Evolutionary conservation across 2,888 invertebrate species (phyloP).

Genomic region (Stenoptilia bipunctidactyla): DNA sequence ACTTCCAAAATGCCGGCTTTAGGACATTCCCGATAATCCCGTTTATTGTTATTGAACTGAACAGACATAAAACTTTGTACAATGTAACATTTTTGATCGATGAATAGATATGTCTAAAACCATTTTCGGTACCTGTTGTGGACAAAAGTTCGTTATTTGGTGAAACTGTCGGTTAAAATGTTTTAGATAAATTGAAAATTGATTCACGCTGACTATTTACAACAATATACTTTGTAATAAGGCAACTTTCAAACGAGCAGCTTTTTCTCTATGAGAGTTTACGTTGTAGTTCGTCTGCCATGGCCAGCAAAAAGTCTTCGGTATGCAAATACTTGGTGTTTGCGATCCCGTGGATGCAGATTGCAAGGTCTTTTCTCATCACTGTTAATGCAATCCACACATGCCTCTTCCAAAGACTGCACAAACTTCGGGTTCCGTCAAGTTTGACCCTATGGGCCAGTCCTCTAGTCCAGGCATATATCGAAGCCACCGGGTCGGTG

Average conservation of each 20-base stretch:
- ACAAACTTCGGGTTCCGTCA: constrained; percentile 81
- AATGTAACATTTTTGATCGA: no score
- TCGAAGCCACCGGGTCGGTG: constrained; percentile 92
- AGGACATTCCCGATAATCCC: no score
- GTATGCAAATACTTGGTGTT: constrained; percentile 88
- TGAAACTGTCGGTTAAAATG: no score
- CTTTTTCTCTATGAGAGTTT: constrained; percentile 50
- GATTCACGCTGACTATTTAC: no score
- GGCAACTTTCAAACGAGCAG: neutral
- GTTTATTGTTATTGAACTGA: no score
- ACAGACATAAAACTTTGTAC: no score
- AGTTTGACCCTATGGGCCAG: constrained; percentile 86
- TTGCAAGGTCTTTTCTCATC: constrained; percentile 93
- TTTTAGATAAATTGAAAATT: no score
- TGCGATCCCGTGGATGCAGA: constrained; percentile 86
- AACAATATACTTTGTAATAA: no score
- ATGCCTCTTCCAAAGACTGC: constrained; percentile 79
- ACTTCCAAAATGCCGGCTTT: no score
- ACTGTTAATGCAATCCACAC: constrained; percentile 84
- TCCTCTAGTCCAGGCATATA: constrained; percentile 92
- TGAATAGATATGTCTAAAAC: no score
- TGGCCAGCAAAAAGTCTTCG: constrained; percentile 87
- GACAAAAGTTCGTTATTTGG: no score
- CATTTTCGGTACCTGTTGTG: no score
- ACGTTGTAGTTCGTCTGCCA: constrained; percentile 78